phyloP scores from a whole-genome alignment of 1,140 invertebrate genomes.

The Orchestia grillus region DNA sequence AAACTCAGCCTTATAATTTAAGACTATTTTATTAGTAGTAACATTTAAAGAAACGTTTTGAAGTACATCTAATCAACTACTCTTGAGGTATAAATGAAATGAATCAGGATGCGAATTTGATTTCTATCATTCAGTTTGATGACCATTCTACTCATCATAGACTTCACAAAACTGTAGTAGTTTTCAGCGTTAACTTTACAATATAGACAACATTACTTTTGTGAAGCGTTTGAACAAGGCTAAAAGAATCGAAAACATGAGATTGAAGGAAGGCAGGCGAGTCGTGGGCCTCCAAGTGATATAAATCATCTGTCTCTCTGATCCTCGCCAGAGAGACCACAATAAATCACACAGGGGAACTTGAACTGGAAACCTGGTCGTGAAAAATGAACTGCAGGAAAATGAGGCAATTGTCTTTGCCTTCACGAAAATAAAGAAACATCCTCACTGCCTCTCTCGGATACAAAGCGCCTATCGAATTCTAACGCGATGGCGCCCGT shows the following conservation, averaged over 20 bases:
- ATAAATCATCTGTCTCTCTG: conserved; percentile 36
- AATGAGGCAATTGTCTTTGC: conserved; percentile 44
- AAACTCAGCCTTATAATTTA: background rate
- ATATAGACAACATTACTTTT: background rate
- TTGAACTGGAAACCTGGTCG: conserved; percentile 27
- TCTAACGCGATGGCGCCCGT: conserved; percentile 13
- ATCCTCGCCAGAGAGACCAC: conserved; percentile 19
- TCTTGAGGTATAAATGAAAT: background rate
- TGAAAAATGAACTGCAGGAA: conserved; percentile 39
- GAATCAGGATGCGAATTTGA: background rate
- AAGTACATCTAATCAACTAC: background rate
- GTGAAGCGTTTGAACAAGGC: background rate
- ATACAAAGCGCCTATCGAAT: conserved; percentile 55
- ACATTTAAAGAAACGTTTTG: background rate
- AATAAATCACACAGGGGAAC: conserved; percentile 51
- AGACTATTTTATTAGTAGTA: background rate
- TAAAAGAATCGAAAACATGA: background rate
- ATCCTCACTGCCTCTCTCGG: conserved; percentile 4
- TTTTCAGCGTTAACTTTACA: background rate
- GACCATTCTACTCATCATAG: background rate
- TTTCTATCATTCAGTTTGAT: background rate
- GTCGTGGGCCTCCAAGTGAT: background rate
- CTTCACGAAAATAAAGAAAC: conserved; percentile 17
- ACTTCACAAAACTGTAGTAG: background rate
- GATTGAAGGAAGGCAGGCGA: background rate